These are phyloP conservation scores for Oncorhynchus keta DNA, from an alignment of 2,113 vertebrate genomes.

Conservation along the genomic window DNA sequence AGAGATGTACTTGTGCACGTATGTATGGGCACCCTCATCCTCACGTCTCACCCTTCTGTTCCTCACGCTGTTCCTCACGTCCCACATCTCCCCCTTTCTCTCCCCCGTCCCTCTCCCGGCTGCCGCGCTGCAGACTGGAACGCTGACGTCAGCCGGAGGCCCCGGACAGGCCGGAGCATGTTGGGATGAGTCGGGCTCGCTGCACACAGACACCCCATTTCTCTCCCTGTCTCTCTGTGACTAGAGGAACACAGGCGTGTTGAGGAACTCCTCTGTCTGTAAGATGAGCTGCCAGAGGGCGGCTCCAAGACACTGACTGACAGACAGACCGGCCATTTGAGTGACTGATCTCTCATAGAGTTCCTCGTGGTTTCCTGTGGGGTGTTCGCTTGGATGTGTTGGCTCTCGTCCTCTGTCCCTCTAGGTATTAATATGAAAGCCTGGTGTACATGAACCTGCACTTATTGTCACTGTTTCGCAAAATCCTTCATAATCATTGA, in stretches of 20 bases:
- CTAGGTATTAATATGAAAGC: too few species aligned
- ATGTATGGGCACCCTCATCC: background rate
- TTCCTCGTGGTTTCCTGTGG: background rate
- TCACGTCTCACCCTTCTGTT: background rate
- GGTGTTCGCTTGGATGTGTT: conserved; percentile 44
- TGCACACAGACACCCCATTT: conserved; percentile 14
- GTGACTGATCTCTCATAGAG: background rate
- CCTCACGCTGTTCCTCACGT: background rate
- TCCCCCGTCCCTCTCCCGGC: background rate
- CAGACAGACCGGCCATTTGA: background rate
- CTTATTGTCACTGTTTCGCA: too few species aligned
- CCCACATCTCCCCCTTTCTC: background rate
- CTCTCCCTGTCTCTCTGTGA: background rate
- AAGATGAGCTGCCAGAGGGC: background rate
- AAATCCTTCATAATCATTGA: too few species aligned
- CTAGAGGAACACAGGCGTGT: background rate
- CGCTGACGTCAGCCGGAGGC: conserved; percentile 30
- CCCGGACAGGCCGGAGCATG: conserved; percentile 24
- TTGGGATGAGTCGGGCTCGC: conserved; percentile 21
- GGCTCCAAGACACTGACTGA: background rate
- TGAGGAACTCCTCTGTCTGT: background rate
- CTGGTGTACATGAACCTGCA: too few species aligned
- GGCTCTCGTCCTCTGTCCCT: conserved; percentile 19
- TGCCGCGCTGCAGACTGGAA: conserved; percentile 10
- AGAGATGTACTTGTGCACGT: too few species aligned